Evolutionary conservation across 1,140 invertebrate genomes (phyloP), one percentile per base, ranked within the genome.

Genomic region (Hyposmocoma kahamanoa): DNA sequence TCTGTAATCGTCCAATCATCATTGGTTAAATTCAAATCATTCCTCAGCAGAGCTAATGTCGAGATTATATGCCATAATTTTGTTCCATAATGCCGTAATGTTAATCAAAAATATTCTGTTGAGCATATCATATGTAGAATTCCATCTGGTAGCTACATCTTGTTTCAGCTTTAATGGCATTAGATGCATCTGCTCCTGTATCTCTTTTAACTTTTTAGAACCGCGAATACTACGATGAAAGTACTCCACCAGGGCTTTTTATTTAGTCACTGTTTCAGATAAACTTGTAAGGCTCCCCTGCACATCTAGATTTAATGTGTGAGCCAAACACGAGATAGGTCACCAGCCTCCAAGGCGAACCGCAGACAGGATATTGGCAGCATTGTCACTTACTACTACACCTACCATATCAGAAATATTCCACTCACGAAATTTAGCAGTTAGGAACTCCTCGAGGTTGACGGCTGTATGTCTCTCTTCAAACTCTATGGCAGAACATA

Each of bases 41-140:
- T 28, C 3, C 24, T 11, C 10, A 18, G 26, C 2, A 50, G 24
- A 11, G 48, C 18, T 13, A 43, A 13, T 4, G 48, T 43, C 2
- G 41, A 1, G 3, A 11, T 22, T 3, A 50, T n/a, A n/a, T n/a
- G n/a, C n/a, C n/a, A n/a, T n/a, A n/a, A n/a, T n/a, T n/a, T n/a
- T n/a, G n/a, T n/a, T n/a, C n/a, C n/a, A n/a, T n/a, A n/a, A n/a
- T n/a, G n/a, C 24, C 0, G 47, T 38, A 11, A 43, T 30, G 42
- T 43, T 34, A 28, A 68, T 42, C 42, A 45, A 15, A 5, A 67
- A 20, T 45, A 74, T 72, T 22, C 73, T 43, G 28, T 74, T 47
- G 11, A 77, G 10, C 72, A 80, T 76, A 30, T 62, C 50, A 13
- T 60, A 59, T 4, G 56, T 62, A 3, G 62, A 67, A 44, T 68